Percentiles rank a stretch among this genome's conserved stretches.
Conservation (phyloP, 2,888 invertebrate genomes). For the Eristalis intricaria region DNA sequence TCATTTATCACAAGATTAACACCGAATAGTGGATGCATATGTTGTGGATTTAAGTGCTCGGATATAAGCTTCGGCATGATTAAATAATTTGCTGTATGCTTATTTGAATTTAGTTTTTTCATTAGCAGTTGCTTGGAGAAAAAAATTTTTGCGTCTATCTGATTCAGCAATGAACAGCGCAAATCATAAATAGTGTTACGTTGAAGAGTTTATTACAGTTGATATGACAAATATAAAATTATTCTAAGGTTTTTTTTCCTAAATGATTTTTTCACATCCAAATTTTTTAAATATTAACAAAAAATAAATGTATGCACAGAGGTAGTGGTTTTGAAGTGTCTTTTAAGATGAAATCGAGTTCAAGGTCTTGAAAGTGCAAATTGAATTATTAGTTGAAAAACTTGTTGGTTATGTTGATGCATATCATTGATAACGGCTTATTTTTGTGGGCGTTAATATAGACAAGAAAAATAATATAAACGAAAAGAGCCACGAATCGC, state of each 20-base stretch:
- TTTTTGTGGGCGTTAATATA: neutral
- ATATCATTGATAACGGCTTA: neutral
- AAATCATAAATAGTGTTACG: slow-evolving; percentile 42
- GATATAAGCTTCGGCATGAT: slow-evolving; percentile 33
- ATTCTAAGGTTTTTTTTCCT: slow-evolving; percentile 2
- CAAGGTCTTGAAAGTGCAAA: neutral
- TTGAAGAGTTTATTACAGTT: slow-evolving; percentile 30
- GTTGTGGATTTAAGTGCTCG: slow-evolving; percentile 48
- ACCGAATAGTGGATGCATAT: slow-evolving; percentile 39
- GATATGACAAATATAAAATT: slow-evolving; percentile 27
- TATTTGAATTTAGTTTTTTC: slow-evolving; percentile 22
- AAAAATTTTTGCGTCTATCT: slow-evolving; percentile 6
- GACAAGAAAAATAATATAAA: neutral
- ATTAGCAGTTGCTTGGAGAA: slow-evolving; percentile 20
- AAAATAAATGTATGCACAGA: neutral
- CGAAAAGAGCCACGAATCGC: too few species aligned
- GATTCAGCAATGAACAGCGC: slow-evolving; percentile 3
- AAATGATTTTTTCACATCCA: neutral
- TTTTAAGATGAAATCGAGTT: neutral
- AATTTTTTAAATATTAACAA: slow-evolving; percentile 8
- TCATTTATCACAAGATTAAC: slow-evolving; percentile 51
- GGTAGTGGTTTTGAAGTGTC: slow-evolving; percentile 26
- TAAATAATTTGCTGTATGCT: slow-evolving; percentile 38
- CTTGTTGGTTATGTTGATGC: neutral
- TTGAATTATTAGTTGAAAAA: neutral